Conservation (phyloP, 1,140 invertebrate species). For the Cataglyphis hispanica region DNA sequence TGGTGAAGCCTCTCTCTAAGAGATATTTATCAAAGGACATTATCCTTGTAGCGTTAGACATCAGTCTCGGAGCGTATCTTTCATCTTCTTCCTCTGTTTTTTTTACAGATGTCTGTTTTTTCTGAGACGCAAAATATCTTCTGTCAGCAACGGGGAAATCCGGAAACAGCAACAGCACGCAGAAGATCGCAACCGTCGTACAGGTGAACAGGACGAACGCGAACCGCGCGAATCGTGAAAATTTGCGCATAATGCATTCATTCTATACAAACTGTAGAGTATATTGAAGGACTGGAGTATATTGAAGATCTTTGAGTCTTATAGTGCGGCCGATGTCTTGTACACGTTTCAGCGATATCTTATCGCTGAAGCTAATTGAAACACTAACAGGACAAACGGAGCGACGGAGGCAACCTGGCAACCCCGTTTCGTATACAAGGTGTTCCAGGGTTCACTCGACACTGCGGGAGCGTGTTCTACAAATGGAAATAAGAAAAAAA, state of each 20-base stretch:
- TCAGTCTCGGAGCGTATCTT: no score
- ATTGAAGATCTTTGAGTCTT: constrained; percentile 9
- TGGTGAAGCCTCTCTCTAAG: constrained; percentile 1
- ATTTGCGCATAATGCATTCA: constrained; percentile 50
- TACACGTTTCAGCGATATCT: background rate
- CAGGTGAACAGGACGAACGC: constrained; percentile 29
- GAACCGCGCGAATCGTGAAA: constrained; percentile 30
- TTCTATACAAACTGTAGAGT: background rate
- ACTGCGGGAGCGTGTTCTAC: no score
- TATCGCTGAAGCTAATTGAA: background rate
- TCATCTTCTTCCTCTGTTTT: background rate
- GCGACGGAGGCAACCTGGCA: background rate
- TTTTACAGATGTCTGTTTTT: background rate
- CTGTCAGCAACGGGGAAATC: background rate
- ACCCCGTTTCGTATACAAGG: background rate
- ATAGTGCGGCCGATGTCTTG: constrained; percentile 4
- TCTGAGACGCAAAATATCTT: background rate
- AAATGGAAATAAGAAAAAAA: no score
- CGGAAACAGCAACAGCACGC: constrained; percentile 1
- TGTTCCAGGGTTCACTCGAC: no score
- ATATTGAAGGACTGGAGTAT: constrained; percentile 46
- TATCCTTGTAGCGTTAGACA: background rate
- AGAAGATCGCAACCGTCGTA: constrained; percentile 45
- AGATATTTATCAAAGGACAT: background rate
- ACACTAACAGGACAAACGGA: background rate